These are phyloP conservation scores for Sebastes minor DNA, from an alignment of 2,797 vertebrate genomes.

Conservation along the genomic window DNA sequence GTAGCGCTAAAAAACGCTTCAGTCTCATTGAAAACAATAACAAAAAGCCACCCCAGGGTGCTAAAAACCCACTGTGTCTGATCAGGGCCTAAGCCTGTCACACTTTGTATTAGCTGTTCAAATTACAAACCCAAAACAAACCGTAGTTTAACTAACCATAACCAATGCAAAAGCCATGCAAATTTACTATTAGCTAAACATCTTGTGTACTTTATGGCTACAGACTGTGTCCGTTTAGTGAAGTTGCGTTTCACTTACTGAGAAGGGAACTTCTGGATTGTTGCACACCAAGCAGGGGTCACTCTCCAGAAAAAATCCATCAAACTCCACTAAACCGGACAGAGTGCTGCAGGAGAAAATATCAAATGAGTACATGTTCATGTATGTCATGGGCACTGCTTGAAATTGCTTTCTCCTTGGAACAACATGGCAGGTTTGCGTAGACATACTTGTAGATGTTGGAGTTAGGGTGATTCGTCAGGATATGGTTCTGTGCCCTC, in stretches of 20 bases:
- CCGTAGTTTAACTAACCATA: background rate
- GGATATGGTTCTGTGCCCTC: constrained; percentile 96
- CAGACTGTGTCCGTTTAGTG: background rate
- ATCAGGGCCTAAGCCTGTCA: too few species aligned
- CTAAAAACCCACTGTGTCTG: too few species aligned
- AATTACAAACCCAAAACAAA: background rate
- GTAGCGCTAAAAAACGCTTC: too few species aligned
- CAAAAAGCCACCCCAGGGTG: too few species aligned
- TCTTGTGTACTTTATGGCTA: too few species aligned
- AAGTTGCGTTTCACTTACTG: constrained; percentile 77
- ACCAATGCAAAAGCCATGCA: background rate
- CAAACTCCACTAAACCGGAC: constrained; percentile 97
- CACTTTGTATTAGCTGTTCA: background rate
- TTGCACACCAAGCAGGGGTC: constrained; percentile 99
- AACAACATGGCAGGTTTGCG: background rate
- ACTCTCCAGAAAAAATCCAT: constrained; percentile 97
- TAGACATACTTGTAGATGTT: constrained; percentile 97
- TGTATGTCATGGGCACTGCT: background rate
- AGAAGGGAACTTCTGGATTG: constrained; percentile 98
- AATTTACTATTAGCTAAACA: background rate
- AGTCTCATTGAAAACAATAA: too few species aligned
- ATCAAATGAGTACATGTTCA: background rate
- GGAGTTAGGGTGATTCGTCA: constrained; percentile 99
- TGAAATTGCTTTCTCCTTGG: background rate
- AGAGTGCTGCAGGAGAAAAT: constrained; percentile 85